These are phyloP conservation scores for Gobio gobio DNA, from an alignment of 2,113 vertebrate genomes.

Conservation along the genomic window DNA sequence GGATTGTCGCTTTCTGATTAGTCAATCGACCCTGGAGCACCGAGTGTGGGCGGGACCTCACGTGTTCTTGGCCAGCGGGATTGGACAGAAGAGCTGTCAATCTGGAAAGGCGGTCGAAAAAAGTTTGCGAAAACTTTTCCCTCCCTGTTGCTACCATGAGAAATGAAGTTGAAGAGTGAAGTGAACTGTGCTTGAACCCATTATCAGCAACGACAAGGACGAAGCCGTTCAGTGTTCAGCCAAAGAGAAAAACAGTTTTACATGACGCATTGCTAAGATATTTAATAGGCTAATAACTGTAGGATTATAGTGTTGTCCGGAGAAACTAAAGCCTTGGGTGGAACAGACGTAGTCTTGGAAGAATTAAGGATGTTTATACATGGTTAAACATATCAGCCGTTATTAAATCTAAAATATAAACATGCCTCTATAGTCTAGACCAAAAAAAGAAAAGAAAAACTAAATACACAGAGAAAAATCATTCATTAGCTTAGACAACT, in stretches of 20 bases:
- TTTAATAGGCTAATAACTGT: neutral
- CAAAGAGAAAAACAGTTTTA: neutral
- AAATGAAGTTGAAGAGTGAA: neutral
- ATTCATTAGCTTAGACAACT: neutral
- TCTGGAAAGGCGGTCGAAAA: conserved; percentile 55
- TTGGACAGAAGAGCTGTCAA: conserved; percentile 69
- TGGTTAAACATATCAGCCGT: too few species aligned
- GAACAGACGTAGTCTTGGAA: neutral
- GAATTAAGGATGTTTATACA: too few species aligned
- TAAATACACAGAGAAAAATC: neutral
- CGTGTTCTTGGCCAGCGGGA: neutral
- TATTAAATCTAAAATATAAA: neutral
- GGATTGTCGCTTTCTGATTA: conserved; percentile 72
- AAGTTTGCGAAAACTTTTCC: conserved; percentile 68
- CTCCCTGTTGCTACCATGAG: neutral
- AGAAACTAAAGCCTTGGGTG: neutral
- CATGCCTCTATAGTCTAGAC: neutral
- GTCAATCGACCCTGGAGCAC: conserved; percentile 61
- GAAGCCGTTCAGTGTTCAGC: neutral
- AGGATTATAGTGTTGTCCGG: neutral
- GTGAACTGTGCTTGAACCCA: conserved; percentile 8
- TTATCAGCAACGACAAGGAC: neutral
- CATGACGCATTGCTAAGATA: neutral
- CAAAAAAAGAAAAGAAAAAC: neutral
- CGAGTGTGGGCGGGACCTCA: conserved; percentile 62